Evolutionary conservation across 2,113 vertebrate species (phyloP).

Genomic region (Mystacornis crossleyi): DNA sequence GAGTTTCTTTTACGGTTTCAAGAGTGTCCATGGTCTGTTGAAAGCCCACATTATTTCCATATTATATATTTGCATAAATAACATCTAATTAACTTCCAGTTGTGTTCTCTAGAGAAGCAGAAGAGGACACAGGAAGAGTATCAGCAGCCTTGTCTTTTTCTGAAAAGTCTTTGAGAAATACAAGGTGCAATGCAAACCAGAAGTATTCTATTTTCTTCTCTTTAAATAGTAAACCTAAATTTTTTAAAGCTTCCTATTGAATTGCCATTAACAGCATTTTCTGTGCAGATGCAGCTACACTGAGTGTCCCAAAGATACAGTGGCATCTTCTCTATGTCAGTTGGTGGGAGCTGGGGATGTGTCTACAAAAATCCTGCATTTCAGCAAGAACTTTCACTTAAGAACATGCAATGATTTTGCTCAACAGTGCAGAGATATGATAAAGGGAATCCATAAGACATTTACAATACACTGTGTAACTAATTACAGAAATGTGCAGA

Average conservation of each 20-base stretch:
- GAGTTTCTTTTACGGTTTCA: background rate
- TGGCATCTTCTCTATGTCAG: fast-evolving
- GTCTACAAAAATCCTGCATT: background rate
- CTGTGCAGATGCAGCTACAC: background rate
- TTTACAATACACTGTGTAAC: background rate
- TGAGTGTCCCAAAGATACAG: background rate
- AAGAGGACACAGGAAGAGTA: background rate
- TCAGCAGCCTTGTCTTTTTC: background rate
- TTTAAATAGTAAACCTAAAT: background rate
- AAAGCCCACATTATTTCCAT: background rate
- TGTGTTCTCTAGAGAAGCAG: background rate
- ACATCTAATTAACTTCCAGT: background rate
- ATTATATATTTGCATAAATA: background rate
- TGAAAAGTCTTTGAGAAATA: background rate
- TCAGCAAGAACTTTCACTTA: background rate
- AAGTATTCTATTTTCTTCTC: background rate
- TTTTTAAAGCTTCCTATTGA: background rate
- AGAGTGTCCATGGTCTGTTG: background rate
- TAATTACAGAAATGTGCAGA: background rate
- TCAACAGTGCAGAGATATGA: background rate
- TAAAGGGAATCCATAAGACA: background rate
- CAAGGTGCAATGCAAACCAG: background rate
- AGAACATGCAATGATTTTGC: background rate
- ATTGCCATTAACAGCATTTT: background rate
- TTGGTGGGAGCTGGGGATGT: background rate